Conservation (phyloP, 2,888 invertebrate genomes). For the Eupithecia subumbrata region DNA sequence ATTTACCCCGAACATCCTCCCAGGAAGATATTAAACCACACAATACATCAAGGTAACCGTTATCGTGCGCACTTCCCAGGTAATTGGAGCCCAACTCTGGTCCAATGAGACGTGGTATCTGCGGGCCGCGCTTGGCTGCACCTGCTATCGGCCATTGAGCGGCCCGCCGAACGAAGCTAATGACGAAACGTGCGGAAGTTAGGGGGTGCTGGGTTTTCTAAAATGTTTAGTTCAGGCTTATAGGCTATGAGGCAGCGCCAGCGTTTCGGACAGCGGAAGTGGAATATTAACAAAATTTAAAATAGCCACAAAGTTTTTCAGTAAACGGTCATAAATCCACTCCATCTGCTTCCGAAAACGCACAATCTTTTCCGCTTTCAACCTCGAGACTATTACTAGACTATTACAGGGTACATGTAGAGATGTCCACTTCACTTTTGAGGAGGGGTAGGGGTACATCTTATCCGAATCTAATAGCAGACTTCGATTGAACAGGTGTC, state of each 20-base stretch:
- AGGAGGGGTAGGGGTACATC: too few species aligned
- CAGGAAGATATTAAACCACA: conserved; percentile 23
- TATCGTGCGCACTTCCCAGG: conserved; percentile 42
- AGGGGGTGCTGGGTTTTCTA: conserved; percentile 1
- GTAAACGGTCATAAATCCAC: too few species aligned
- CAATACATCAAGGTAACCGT: conserved; percentile 31
- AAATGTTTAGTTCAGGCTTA: background rate
- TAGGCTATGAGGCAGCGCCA: background rate
- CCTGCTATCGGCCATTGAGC: conserved; percentile 42
- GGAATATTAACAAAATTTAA: background rate
- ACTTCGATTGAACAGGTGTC: too few species aligned
- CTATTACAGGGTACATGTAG: too few species aligned
- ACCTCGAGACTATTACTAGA: too few species aligned
- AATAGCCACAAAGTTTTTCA: too few species aligned
- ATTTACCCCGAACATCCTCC: background rate
- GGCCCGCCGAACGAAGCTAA: conserved; percentile 35
- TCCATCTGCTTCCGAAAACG: too few species aligned
- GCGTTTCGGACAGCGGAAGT: background rate
- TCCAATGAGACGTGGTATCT: conserved; percentile 48
- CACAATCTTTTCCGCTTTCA: too few species aligned
- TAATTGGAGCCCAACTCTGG: conserved; percentile 40
- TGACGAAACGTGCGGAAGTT: conserved; percentile 24
- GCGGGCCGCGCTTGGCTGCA: conserved; percentile 46
- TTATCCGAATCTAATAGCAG: too few species aligned
- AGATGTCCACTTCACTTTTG: too few species aligned